Evolutionary conservation across 1,140 invertebrate species (phyloP), one percentile per base, ranked within the genome.

Genomic region (Hycleus cichorii): DNA sequence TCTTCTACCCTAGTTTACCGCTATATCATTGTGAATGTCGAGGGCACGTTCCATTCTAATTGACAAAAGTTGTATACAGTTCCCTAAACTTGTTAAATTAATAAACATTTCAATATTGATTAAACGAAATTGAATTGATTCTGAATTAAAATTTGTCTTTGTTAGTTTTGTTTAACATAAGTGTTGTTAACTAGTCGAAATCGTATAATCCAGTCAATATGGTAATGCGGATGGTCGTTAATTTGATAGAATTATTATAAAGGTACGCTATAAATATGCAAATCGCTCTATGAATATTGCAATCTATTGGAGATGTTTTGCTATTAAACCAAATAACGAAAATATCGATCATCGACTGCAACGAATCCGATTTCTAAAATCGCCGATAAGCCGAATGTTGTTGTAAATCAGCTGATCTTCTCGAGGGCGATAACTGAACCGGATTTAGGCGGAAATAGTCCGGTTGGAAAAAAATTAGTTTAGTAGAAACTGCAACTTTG

Each of bases 181-280:
- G 48, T 49, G 48, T 18, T 18, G 18, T 32, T 32, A 32, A 32
- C 32, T 5, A 5, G 4, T 4, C 32, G 4, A 32, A 32, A 32
- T 49, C 11, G n/a, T 32, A 4, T 49, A 49, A 49, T 49, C 27
- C 26, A 27, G n/a, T 38, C 39, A 11, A 45, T 49, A 27, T 49
- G 27, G 27, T 18, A 24, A 47, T 8, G 48, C 9, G n/a, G 48
- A n/a, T 27, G 48, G 4, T 32, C 32, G 32, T 49, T 49, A 49
- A 49, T 49, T 49, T 46, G 51, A 42, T 32, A 46, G 51, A 45
- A 46, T 32, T 53, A 25, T 45, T 53, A 53, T 53, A 53, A 53
- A 53, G 24, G 51, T 53, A 42, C 18, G 10, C 51, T 26, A 53
- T 53, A 53, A 53, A 53, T 40, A 53, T 39, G 39, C 51, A 53